phyloP scores from a whole-genome alignment of 2,888 invertebrate species.

The Diarsia dahlii region DNA sequence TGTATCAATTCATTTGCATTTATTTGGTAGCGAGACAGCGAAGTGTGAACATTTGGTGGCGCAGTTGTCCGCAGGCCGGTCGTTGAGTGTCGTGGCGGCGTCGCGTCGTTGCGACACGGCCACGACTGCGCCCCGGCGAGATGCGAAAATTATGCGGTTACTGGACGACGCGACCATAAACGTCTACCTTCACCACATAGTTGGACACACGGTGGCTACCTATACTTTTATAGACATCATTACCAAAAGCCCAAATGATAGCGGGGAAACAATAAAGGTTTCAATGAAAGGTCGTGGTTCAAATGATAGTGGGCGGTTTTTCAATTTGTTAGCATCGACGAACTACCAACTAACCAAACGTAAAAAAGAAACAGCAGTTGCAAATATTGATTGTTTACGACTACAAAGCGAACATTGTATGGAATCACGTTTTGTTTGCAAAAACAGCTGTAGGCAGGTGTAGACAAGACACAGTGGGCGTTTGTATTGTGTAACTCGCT shows the following conservation, averaged over 20 bases:
- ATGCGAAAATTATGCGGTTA: conserved; percentile 83
- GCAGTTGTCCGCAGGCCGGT: conserved; percentile 58
- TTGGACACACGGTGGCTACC: conserved; percentile 16
- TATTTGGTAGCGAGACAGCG: conserved; percentile 43
- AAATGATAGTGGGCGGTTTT: conserved; percentile 13
- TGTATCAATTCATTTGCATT: conserved; percentile 58
- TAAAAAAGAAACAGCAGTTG: conserved; percentile 10
- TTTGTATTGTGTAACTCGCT: conserved; percentile 44
- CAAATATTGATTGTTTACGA: conserved; percentile 35
- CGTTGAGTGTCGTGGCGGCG: conserved; percentile 51
- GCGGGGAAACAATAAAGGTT: conserved; percentile 22
- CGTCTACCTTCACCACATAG: conserved; percentile 62
- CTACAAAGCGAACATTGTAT: conserved; percentile 28
- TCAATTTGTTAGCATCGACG: conserved; percentile 4
- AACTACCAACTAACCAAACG: conserved; percentile 7
- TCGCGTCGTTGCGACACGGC: conserved; percentile 46
- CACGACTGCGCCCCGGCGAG: conserved; percentile 45
- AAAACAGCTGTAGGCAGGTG: conserved; percentile 33
- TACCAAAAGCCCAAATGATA: conserved; percentile 22
- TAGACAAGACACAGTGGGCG: conserved; percentile 34
- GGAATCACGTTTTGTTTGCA: conserved; percentile 36
- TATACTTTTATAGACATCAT: conserved; percentile 44
- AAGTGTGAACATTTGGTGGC: conserved; percentile 49
- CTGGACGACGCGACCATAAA: conserved; percentile 71
- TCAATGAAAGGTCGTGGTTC: background rate